A percentile compares a stretch with the other conserved stretches of the same genome.
These are phyloP conservation scores for Sapayoa aenigma DNA, from an alignment of 2,113 vertebrate genomes.

Conservation along the genomic window DNA sequence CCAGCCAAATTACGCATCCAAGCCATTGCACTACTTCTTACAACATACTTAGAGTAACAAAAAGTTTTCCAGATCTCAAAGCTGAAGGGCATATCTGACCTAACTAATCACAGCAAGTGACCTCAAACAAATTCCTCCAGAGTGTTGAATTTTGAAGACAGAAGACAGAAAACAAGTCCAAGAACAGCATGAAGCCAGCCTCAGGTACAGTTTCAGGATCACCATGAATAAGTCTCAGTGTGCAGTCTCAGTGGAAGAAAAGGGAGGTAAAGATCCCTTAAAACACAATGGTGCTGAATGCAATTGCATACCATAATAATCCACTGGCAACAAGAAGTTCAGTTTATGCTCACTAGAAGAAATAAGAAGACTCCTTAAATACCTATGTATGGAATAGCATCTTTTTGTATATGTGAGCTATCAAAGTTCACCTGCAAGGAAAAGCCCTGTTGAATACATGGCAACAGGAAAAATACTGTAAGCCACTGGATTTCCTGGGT, in stretches of 20 bases:
- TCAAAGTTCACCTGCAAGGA: not conserved
- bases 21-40: not conserved
- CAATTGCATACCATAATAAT: fast-evolving
- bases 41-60: not conserved
- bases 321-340: not conserved
- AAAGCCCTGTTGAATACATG: not conserved
- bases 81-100: not conserved
- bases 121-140: not conserved
- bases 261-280: not conserved
- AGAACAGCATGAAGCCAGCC: not conserved
- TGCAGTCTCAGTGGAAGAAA: not conserved
- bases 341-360: not conserved
- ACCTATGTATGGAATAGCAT: not conserved
- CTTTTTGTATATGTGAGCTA: not conserved
- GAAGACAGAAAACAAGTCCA: not conserved
- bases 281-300: not conserved
- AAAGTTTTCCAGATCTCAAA: not conserved
- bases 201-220: not conserved
- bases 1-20: not conserved
- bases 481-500: not conserved
- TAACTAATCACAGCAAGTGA: not conserved
- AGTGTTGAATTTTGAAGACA: not conserved
- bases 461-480: not conserved
- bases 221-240: not conserved
- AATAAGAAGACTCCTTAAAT: not conserved